These are phyloP conservation scores for Leptodactylus fallax DNA, from an alignment of 2,797 vertebrate genomes.

Conservation along the genomic window DNA sequence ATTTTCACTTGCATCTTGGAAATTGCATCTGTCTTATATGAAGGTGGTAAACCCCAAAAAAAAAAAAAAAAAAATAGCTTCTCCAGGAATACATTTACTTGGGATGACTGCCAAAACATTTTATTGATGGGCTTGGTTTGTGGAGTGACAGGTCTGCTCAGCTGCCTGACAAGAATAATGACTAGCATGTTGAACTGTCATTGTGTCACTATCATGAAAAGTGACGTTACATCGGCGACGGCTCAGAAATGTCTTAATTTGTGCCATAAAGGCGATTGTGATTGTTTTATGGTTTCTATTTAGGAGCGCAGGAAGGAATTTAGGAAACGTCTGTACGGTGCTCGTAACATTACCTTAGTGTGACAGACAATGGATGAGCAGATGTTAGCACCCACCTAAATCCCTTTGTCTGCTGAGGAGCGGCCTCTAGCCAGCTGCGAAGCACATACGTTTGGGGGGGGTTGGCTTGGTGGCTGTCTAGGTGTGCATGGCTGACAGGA, in stretches of 20 bases:
- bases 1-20: not conserved
- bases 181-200: constrained; percentile 47
- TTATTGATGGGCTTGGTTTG: constrained; percentile 49
- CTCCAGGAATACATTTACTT: constrained; percentile 19
- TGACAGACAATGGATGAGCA: not conserved
- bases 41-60: not conserved
- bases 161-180: constrained; percentile 32
- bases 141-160: constrained; percentile 34
- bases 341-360: not conserved
- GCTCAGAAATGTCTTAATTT: constrained; percentile 18
- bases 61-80: not conserved
- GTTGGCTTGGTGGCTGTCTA: not conserved
- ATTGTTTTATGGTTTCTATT: not conserved
- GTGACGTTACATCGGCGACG: not conserved
- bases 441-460: not conserved
- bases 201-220: constrained; percentile 26
- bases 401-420: constrained; percentile 13
- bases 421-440: constrained; percentile 6
- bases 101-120: constrained; percentile 20
- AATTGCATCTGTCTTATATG: not conserved
- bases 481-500: constrained; percentile 18
- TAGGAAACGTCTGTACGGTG: not conserved
- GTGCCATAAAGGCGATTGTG: not conserved
- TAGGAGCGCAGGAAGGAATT: not conserved
- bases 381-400: constrained; percentile 15